These are phyloP conservation scores for Sigmodon hispidus DNA, from an alignment of 2,113 vertebrate species.

Conservation along the genomic window DNA sequence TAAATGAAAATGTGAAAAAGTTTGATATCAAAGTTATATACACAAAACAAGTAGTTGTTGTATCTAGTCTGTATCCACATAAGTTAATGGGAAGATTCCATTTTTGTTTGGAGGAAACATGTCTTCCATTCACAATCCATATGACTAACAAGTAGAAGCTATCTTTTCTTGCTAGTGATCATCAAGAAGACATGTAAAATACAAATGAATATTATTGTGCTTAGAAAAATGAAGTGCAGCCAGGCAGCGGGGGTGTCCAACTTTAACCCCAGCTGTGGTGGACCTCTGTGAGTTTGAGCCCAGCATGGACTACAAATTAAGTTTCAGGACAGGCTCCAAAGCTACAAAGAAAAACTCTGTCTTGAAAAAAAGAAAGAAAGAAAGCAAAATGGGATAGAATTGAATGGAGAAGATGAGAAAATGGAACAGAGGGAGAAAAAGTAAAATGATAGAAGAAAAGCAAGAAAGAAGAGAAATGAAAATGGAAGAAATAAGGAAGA, in stretches of 20 bases:
- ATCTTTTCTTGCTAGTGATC: not conserved
- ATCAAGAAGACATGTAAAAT: not conserved
- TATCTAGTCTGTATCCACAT: not conserved
- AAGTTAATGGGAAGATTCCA: not conserved
- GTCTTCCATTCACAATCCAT: not conserved
- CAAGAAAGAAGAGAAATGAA: not conserved
- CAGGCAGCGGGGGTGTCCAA: no score
- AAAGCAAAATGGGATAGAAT: not conserved
- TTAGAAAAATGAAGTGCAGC: no score
- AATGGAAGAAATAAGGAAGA: no score
- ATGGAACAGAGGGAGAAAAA: not conserved
- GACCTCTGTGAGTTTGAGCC: no score
- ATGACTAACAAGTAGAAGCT: not conserved
- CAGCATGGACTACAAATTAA: no score
- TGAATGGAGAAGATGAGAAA: not conserved
- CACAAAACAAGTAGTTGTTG: not conserved
- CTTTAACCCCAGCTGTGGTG: no score
- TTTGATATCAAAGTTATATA: not conserved
- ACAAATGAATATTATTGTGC: not conserved
- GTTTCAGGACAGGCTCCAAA: no score
- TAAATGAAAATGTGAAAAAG: not conserved
- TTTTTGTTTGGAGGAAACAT: not conserved
- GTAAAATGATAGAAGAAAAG: accelerated
- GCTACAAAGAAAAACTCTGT: no score
- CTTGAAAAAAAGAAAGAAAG: no score